phyloP scores from a whole-genome alignment of 2,888 invertebrate species.

The Papilio elwesi region DNA sequence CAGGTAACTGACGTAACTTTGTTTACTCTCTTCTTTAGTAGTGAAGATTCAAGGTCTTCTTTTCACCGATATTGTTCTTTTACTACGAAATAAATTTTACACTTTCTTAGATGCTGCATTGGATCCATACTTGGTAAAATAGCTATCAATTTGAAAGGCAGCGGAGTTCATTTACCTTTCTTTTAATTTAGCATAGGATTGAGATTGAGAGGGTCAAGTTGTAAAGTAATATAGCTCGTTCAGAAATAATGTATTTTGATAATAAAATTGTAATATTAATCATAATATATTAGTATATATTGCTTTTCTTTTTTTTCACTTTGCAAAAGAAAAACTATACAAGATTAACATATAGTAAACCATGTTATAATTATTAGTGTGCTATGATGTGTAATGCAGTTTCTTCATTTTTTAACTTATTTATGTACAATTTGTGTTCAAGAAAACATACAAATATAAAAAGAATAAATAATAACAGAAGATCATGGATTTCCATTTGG shows the following conservation, averaged over 20 bases:
- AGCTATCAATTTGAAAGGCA: conserved; percentile 62
- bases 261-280: not conserved
- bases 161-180: conserved; percentile 59
- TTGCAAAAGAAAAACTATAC: too few relatives aligned
- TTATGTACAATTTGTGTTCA: too few relatives aligned
- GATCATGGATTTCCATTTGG: too few relatives aligned
- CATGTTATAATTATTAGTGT: too few relatives aligned
- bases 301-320: too few relatives aligned
- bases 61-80: not conserved
- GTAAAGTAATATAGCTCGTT: not conserved
- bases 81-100: not conserved
- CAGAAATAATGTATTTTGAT: not conserved
- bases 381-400: too few relatives aligned
- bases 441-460: too few relatives aligned
- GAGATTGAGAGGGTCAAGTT: conserved; percentile 26
- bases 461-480: too few relatives aligned
- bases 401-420: too few relatives aligned
- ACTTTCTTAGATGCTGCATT: conserved; percentile 37
- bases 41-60: conserved; percentile 51
- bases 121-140: conserved; percentile 50
- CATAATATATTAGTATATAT: too few relatives aligned
- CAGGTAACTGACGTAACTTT: conserved; percentile 78
- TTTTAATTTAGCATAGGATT: conserved; percentile 38
- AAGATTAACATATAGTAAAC: too few relatives aligned
- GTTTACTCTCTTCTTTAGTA: conserved; percentile 61